These are phyloP conservation scores for Ascidia mentula DNA, from an alignment of 23 tunicate genomes.

Conservation along the genomic window DNA sequence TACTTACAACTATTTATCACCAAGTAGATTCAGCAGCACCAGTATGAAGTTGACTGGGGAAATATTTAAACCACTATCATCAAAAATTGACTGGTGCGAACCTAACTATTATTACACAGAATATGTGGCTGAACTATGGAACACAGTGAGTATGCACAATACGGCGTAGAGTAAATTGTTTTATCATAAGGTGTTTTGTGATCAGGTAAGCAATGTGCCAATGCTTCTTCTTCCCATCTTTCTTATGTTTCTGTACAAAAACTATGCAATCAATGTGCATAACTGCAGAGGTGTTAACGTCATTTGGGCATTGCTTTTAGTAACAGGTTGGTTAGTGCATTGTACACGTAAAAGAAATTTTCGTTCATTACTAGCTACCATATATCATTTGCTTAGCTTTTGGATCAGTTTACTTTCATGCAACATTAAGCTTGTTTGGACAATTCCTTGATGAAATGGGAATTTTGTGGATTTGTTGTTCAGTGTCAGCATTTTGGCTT, in stretches of 20 bases:
- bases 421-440: slow-evolving; percentile 64
- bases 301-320: slow-evolving; percentile 29
- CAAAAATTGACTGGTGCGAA: slow-evolving; percentile 85
- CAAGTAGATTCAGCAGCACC: too few relatives aligned
- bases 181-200: too few relatives aligned
- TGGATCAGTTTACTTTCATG: slow-evolving; percentile 71
- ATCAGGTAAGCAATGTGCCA: slow-evolving; percentile 63
- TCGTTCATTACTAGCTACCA: neutral
- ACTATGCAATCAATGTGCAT: slow-evolving; percentile 32
- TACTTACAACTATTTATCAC: too few relatives aligned
- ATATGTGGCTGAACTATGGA: slow-evolving; percentile 64
- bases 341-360: neutral
- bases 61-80: slow-evolving; percentile 18
- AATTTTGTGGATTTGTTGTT: slow-evolving; percentile 54
- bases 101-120: slow-evolving; percentile 37
- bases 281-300: slow-evolving; percentile 25
- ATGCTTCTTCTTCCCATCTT: slow-evolving; percentile 32
- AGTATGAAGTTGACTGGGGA: neutral
- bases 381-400: slow-evolving; percentile 22
- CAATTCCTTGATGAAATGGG: slow-evolving; percentile 66
- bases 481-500: slow-evolving; percentile 32
- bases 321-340: slow-evolving; percentile 26
- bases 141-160: slow-evolving; percentile 77
- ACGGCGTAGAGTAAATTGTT: too few relatives aligned
- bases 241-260: slow-evolving; percentile 29